phyloP scores from a whole-genome alignment of 2,888 invertebrate genomes.

The Lasioglossum figueresi region DNA sequence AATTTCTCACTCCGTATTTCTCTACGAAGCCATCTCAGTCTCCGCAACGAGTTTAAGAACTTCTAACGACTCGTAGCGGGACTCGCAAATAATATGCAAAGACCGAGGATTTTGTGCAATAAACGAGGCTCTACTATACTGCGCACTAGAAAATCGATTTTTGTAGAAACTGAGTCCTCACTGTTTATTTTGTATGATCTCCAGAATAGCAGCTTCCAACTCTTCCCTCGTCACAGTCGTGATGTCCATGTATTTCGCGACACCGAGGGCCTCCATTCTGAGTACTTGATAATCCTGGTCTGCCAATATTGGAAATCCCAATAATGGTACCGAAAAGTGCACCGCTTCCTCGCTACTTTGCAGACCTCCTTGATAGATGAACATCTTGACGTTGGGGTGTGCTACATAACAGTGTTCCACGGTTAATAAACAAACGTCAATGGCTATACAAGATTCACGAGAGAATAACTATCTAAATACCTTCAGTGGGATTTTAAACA shows the following conservation, averaged over 20 bases:
- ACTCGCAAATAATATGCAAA: too few relatives aligned
- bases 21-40: too few relatives aligned
- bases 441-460: not conserved
- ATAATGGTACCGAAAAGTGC: conserved; percentile 65
- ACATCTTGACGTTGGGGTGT: conserved; percentile 75
- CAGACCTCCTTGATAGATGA: conserved; percentile 74
- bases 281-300: conserved; percentile 68
- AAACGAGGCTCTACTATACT: too few relatives aligned
- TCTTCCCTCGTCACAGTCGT: conserved; percentile 36
- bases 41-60: too few relatives aligned
- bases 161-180: conserved; percentile 24
- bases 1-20: too few relatives aligned
- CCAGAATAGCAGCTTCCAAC: conserved; percentile 55
- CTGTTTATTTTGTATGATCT: conserved; percentile 65
- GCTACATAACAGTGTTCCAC: conserved; percentile 32
- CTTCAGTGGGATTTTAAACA: not conserved
- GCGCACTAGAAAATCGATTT: not conserved
- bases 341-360: conserved; percentile 75
- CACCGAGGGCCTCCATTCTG: conserved; percentile 60
- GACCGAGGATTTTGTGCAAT: too few relatives aligned
- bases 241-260: conserved; percentile 59
- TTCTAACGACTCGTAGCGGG: too few relatives aligned
- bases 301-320: conserved; percentile 69
- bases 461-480: not conserved
- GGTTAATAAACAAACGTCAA: not conserved